These are phyloP conservation scores for Esox lucius DNA, from an alignment of 2,797 vertebrate genomes.

Conservation along the genomic window DNA sequence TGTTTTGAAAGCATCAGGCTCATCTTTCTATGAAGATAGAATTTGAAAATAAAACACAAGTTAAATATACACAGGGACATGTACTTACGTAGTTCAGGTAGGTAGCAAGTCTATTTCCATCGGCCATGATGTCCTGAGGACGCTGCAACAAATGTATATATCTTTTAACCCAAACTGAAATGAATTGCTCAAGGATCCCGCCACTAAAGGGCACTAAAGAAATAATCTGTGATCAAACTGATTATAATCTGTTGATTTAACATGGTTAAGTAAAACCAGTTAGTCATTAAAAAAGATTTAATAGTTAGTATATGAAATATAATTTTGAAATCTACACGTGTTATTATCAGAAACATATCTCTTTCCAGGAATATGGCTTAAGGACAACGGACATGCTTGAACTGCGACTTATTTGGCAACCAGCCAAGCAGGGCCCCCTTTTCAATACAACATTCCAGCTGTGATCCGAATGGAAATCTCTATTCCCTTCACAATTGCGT, in stretches of 20 bases:
- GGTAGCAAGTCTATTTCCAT: slow-evolving; percentile 99
- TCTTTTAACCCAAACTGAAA: slow-evolving; percentile 78
- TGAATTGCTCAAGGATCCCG: slow-evolving; percentile 37
- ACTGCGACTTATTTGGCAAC: background rate
- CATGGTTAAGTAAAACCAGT: background rate
- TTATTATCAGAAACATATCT: background rate
- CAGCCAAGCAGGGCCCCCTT: background rate
- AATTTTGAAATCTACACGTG: background rate
- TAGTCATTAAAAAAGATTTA: background rate
- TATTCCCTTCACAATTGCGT: background rate
- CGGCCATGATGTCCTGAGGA: slow-evolving; percentile 93
- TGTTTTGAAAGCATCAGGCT: slow-evolving; percentile 98
- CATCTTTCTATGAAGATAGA: slow-evolving; percentile 98
- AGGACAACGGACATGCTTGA: background rate
- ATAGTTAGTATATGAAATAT: background rate
- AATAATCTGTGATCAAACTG: background rate
- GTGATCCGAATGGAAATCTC: background rate
- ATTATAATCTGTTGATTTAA: background rate
- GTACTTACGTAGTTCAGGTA: slow-evolving; percentile 99
- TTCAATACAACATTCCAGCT: background rate
- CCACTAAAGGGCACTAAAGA: slow-evolving; percentile 19
- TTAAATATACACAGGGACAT: slow-evolving; percentile 38
- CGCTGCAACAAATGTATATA: slow-evolving; percentile 96
- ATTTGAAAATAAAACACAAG: slow-evolving; percentile 81
- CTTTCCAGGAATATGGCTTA: background rate